phyloP scores from a whole-genome alignment of 2,888 invertebrate genomes.

The Nowickia ferox region DNA sequence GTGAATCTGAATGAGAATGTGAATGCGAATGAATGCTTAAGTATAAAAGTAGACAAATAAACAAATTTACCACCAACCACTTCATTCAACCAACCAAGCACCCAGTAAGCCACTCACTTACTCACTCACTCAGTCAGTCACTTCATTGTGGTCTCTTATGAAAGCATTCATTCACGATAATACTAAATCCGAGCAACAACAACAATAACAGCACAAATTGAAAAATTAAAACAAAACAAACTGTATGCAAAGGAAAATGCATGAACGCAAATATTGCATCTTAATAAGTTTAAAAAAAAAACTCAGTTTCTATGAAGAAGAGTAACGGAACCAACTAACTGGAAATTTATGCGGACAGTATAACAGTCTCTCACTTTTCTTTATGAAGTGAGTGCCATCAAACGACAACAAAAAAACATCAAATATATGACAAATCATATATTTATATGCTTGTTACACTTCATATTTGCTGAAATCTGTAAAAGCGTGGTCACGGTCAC shows the following conservation, averaged over 20 bases:
- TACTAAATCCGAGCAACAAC: constrained; percentile 43
- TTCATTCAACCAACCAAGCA: constrained; percentile 1
- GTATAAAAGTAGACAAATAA: constrained; percentile 58
- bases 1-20: constrained; percentile 27
- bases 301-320: background rate
- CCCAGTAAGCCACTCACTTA: constrained; percentile 1
- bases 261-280: constrained; percentile 57
- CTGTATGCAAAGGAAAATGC: constrained; percentile 56
- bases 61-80: constrained; percentile 61
- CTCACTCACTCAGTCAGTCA: constrained; percentile 9
- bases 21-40: constrained; percentile 43
- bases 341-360: background rate
- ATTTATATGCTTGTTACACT: too few species aligned
- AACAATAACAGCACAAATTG: constrained; percentile 20
- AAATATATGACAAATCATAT: too few species aligned
- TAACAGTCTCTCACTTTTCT: background rate
- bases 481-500: too few species aligned
- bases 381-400: too few species aligned
- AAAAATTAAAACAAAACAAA: constrained; percentile 36
- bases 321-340: constrained; percentile 34
- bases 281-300: constrained; percentile 37
- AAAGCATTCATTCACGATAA: constrained; percentile 62
- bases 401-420: too few species aligned
- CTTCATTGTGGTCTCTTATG: constrained; percentile 40
- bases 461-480: too few species aligned